Evolutionary conservation across 2,888 invertebrate genomes (phyloP), one percentile per base, ranked within the genome.

Genomic region (Conus canariensis): DNA sequence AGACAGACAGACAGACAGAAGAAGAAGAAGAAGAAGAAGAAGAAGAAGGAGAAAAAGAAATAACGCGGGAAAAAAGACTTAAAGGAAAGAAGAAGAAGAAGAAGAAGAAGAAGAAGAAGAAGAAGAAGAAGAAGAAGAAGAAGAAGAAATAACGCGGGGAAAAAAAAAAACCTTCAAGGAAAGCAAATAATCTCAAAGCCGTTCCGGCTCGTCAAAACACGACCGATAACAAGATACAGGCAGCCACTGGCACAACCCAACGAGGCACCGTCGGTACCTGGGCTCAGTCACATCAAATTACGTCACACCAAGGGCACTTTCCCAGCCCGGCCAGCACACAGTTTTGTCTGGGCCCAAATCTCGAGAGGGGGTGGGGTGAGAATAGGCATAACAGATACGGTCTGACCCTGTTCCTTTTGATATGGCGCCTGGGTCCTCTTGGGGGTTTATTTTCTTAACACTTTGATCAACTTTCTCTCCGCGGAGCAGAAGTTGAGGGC

Each of bases 381-480:
- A 30, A 30, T 30, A 30, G 30, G 30, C 30, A 30, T 30, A 30
- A 30, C 30, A 30, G 30, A 30, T 30, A 30, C 30, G 30, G 30
- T 0, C 30, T 30, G 0, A 30, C 70, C 70, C 70, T 12, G 22
- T 22, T 19, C 70, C 70, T n/a, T 19, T 70, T 70, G 12, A 70
- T 70, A 14, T 70, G 70, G 70, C 70, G 70, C 70, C 19, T n/a
- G 12, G 12, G 60, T 19, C 12, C n/a, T 22, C 22, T 14, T n/a
- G 8, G 70, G 70, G 88, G 70, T 88, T 88, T 88, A 74, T 88
- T 88, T 88, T 88, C 12, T 87, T 80, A 80, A 58, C 80, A 45
- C 59, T 60, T 45, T 88, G 77, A 88, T 88, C 88, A 88, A 60
- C 77, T 77, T 88, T 88, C 87, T 80, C 80, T 74, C 14, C 70